These are phyloP conservation scores for Druceiella hillmani DNA, from an alignment of 2,888 invertebrate genomes.

Conservation along the genomic window DNA sequence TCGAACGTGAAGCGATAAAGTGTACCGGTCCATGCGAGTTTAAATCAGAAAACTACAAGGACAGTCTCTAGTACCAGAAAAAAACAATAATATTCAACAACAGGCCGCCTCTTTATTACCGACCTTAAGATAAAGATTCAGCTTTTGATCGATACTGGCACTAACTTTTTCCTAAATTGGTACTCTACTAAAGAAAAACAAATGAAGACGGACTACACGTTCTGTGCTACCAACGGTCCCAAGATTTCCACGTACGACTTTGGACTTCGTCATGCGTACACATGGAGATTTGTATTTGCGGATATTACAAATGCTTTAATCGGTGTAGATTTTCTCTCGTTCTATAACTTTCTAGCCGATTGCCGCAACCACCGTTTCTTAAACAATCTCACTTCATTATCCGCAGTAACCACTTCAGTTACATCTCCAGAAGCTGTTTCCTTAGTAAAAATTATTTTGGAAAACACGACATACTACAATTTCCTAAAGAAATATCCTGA, in stretches of 20 bases:
- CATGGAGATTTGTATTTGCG: conserved; percentile 26
- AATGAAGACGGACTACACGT: conserved; percentile 16
- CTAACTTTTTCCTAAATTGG: conserved; percentile 13
- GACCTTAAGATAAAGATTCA: conserved; percentile 8
- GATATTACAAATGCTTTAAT: conserved; percentile 27
- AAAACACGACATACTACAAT: not conserved
- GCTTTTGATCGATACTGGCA: too few relatives aligned
- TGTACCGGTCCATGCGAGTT: conserved; percentile 20
- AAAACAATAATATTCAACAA: conserved; percentile 13
- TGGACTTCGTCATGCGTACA: conserved; percentile 23
- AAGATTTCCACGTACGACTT: conserved; percentile 26
- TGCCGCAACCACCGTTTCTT: conserved; percentile 17
- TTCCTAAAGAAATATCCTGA: not conserved
- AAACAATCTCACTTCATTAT: not conserved
- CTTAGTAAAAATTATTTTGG: not conserved
- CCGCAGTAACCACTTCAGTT: not conserved
- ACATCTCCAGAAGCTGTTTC: not conserved
- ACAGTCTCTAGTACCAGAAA: conserved; percentile 22
- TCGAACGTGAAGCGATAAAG: too few relatives aligned
- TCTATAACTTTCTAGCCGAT: conserved; percentile 25
- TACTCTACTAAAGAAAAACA: conserved; percentile 6
- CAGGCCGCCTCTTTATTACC: conserved; percentile 13
- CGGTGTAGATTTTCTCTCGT: conserved; percentile 25
- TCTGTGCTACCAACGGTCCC: conserved; percentile 26
- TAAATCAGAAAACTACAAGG: too few relatives aligned